These are phyloP conservation scores for Petrocephalus schoutedeni DNA, from an alignment of 2,797 vertebrate species.

Conservation along the genomic window DNA sequence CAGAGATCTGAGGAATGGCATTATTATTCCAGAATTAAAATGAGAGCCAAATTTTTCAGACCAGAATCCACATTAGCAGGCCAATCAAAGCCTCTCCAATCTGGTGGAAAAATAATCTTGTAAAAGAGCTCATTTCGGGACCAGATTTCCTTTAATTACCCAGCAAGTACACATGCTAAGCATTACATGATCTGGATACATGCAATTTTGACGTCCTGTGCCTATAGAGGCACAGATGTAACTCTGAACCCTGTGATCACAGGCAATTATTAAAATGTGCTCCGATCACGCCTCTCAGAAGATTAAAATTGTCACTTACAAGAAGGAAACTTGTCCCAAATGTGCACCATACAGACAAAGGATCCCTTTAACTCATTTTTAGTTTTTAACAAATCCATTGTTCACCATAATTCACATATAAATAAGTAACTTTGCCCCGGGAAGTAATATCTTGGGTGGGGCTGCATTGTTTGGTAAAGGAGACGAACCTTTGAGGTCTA, in stretches of 20 bases:
- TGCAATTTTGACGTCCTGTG: constrained; percentile 41
- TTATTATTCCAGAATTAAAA: constrained; percentile 40
- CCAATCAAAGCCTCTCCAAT: constrained; percentile 34
- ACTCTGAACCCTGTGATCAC: neutral
- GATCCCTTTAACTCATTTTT: neutral
- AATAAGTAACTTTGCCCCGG: neutral
- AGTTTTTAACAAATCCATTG: neutral
- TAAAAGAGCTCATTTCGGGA: constrained; percentile 48
- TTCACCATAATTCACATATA: neutral
- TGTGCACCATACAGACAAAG: neutral
- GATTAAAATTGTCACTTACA: neutral
- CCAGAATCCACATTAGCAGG: neutral
- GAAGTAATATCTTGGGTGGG: neutral
- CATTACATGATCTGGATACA: constrained; percentile 29
- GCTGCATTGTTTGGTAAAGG: too few species aligned
- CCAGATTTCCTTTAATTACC: constrained; percentile 42
- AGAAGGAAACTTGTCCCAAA: neutral
- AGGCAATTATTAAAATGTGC: neutral
- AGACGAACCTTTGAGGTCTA: neutral
- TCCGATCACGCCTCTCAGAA: neutral
- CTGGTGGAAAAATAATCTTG: constrained; percentile 51
- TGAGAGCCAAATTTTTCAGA: neutral
- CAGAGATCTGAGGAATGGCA: constrained; percentile 39
- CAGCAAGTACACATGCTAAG: constrained; percentile 23
- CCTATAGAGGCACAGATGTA: neutral